phyloP scores from a whole-genome alignment of 2,113 vertebrate species.

The Morphnarchus princeps region DNA sequence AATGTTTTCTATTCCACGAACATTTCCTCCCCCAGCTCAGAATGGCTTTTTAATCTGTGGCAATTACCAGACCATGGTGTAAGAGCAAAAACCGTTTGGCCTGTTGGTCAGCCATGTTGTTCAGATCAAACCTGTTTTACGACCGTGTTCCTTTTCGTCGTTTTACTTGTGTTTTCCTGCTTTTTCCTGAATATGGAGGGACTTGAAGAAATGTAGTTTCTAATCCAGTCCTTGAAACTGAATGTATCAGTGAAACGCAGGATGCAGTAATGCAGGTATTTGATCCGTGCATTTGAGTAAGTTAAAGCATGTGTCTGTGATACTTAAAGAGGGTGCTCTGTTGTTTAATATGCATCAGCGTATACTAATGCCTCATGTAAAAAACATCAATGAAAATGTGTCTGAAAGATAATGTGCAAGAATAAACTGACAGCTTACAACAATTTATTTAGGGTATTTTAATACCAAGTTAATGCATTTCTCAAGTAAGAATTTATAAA shows the following conservation, averaged over 20 bases:
- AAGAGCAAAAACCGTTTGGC: background rate
- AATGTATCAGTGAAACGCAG: background rate
- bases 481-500: slow-evolving; percentile 73
- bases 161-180: background rate
- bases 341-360: background rate
- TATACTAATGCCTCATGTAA: background rate
- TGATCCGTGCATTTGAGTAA: background rate
- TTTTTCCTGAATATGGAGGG: background rate
- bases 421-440: slow-evolving; percentile 33
- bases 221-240: background rate
- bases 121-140: background rate
- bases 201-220: background rate
- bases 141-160: accelerated
- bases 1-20: background rate
- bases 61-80: background rate
- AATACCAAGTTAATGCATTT: slow-evolving; percentile 55
- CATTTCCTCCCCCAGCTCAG: background rate
- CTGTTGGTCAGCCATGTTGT: too few relatives aligned
- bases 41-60: background rate
- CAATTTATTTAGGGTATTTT: slow-evolving; percentile 54
- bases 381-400: background rate
- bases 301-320: background rate
- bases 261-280: background rate
- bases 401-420: background rate
- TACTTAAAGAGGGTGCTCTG: background rate